Evolutionary conservation across 2,888 invertebrate species (phyloP).

Genomic region (Eulithis prunata): DNA sequence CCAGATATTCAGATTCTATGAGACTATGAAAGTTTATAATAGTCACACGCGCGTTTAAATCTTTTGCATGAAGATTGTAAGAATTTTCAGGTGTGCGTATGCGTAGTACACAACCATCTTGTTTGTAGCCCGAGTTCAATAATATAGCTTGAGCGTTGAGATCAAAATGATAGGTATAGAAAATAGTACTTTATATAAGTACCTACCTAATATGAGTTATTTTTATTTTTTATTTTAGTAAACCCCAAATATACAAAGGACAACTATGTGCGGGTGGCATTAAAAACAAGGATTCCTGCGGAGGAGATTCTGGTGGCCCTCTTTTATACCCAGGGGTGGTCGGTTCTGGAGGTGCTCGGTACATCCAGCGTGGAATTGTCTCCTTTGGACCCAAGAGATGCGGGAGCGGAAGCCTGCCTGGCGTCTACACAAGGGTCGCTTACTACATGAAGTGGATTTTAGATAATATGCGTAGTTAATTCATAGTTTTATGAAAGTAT

Average conservation of each 20-base stretch:
- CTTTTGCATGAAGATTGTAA: constrained; percentile 10
- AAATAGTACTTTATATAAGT: not conserved
- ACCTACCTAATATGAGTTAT: not conserved
- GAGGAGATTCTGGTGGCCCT: constrained; percentile 89
- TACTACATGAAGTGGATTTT: constrained; percentile 85
- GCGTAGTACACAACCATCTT: too few species aligned
- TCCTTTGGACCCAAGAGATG: constrained; percentile 83
- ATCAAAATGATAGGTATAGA: not conserved
- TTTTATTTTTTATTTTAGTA: constrained; percentile 34
- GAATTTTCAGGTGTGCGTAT: too few species aligned
- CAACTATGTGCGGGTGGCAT: constrained; percentile 84
- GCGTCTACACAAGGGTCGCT: constrained; percentile 84
- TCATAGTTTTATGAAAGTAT: not conserved
- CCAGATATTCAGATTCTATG: too few species aligned
- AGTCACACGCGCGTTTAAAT: constrained; percentile 11
- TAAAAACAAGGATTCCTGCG: constrained; percentile 85
- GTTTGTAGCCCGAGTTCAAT: too few species aligned
- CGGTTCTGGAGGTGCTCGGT: constrained; percentile 65
- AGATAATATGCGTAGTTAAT: constrained; percentile 66
- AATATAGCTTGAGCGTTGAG: not conserved
- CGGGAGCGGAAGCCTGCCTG: constrained; percentile 80
- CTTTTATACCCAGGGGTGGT: constrained; percentile 71
- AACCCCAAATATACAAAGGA: constrained; percentile 63
- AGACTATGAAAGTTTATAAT: too few species aligned
- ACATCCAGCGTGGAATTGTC: constrained; percentile 85